Conservation (phyloP, 1,140 invertebrate species). For the Venustaconcha ellipsiformis region DNA sequence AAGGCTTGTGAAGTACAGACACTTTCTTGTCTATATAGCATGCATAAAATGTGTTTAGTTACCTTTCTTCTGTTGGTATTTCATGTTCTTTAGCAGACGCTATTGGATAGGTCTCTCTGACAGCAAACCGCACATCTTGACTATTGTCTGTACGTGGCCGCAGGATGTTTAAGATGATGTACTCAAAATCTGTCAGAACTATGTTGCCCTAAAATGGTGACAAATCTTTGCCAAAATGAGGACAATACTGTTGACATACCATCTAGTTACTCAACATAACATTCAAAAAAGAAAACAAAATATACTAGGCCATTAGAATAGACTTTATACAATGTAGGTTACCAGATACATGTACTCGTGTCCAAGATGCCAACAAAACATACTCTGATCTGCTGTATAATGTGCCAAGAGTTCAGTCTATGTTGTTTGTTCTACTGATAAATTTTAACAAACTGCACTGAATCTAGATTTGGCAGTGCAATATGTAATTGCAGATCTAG, state of each 20-base stretch:
- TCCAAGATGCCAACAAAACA: background rate
- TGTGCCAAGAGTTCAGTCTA: too few relatives aligned
- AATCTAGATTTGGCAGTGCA: background rate
- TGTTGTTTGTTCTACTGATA: too few relatives aligned
- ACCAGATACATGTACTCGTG: background rate
- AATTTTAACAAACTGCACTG: too few relatives aligned
- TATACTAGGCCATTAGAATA: background rate
- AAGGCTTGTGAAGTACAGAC: background rate
- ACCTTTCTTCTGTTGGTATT: slow-evolving; percentile 59
- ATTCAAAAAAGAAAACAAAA: background rate
- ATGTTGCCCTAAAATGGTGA: slow-evolving; percentile 83
- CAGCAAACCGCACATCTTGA: slow-evolving; percentile 91
- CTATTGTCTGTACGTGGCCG: slow-evolving; percentile 90
- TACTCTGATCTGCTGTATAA: too few relatives aligned
- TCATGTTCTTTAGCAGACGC: slow-evolving; percentile 77
- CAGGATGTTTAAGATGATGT: slow-evolving; percentile 93
- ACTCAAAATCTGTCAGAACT: slow-evolving; percentile 91
- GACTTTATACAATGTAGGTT: background rate
- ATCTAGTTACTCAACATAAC: background rate
- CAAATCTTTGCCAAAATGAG: background rate
- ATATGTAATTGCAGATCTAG: too few relatives aligned
- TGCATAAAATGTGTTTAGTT: background rate
- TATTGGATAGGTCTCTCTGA: slow-evolving; percentile 91
- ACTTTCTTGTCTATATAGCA: background rate
- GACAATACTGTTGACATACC: background rate